Conservation (phyloP, 2,797 vertebrate genomes). For the Tokudaia muenninki region DNA sequence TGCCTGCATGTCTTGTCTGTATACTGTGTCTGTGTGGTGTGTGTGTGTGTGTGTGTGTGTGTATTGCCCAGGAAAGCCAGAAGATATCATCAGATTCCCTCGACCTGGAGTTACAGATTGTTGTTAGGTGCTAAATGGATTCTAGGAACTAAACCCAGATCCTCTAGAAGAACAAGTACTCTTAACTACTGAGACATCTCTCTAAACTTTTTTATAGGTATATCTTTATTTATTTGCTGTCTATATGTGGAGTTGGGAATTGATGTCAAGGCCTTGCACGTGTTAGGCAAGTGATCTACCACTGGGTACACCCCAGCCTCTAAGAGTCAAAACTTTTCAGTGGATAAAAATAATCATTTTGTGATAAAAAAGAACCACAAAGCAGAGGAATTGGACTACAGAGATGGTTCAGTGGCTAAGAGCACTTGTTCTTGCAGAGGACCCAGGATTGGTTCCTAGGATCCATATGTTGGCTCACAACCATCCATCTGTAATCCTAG, state of each 20-base stretch:
- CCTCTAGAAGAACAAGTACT: not conserved
- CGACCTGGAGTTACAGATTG: not conserved
- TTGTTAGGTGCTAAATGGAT: not conserved
- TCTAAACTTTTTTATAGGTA: not conserved
- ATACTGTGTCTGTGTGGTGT: not conserved
- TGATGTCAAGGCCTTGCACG: not conserved
- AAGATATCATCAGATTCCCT: not conserved
- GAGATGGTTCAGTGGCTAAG: not conserved
- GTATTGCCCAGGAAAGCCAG: not conserved
- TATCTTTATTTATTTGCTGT: not conserved
- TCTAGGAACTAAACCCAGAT: not conserved
- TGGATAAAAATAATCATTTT: conserved; percentile 31
- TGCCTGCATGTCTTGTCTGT: not conserved
- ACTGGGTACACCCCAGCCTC: not conserved
- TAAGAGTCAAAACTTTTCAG: not conserved
- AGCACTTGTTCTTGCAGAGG: not conserved
- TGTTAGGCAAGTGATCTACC: not conserved
- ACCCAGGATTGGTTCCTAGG: not conserved
- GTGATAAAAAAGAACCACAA: conserved; percentile 1
- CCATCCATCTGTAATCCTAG: not conserved
- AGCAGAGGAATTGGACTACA: not conserved
- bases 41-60: not conserved
- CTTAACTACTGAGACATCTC: not conserved
- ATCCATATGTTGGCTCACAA: not conserved
- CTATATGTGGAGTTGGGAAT: not conserved